Base-by-base conservation (phyloP, 2,797 vertebrate species). In the Oreonectes daqikongensis region DNA sequence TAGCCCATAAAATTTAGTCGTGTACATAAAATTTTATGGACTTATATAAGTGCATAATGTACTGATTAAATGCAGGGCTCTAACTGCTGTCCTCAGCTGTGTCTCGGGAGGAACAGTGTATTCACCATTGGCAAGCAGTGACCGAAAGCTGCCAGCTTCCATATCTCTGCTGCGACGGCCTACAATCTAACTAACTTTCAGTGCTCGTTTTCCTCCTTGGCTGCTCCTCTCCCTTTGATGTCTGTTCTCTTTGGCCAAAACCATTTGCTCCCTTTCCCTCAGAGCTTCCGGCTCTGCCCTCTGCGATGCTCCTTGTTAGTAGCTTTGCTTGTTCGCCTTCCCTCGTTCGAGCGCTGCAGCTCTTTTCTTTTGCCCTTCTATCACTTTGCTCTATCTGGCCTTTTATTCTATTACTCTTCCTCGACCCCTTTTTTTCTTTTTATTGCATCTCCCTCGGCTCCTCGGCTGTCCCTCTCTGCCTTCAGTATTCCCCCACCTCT, bases 181-280 rank as follows among this genome's bases (percentile, higher is more conserved):
- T 85, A 86, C 86, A 82, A 87, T 88, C 87, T 86, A 88, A 84
- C 86, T 81, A 83, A 86, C 86, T 88, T 86, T 76, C 24, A 77
- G 59, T 83, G 44, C 80, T 73, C 32, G 26, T 71, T 81, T 77
- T 79, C 75, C 66, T 83, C 70, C 69, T 84, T 80, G 79, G 77
- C 77, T 69, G 69, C 79, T 80, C 65, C 66, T 75, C 75, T 75
- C 46, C 20, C 78, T 85, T 84, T 85, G 69, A 84, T 84, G 82
- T 77, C 78, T 72, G 71, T 79, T 65, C 76, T 75, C 65, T 72
- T 82, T 69, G 81, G 84, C 80, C 82, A 78, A 84, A 82, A 71
- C 82, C 77, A 81, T 85, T 84, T 82, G 80, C 82, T 80, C 71
- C 59, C 59, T 65, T 74, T 64, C 42, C 30, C 80, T 75, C 55